Base-by-base conservation (phyloP, 2,113 vertebrate genomes). In the Xerus inauris region DNA sequence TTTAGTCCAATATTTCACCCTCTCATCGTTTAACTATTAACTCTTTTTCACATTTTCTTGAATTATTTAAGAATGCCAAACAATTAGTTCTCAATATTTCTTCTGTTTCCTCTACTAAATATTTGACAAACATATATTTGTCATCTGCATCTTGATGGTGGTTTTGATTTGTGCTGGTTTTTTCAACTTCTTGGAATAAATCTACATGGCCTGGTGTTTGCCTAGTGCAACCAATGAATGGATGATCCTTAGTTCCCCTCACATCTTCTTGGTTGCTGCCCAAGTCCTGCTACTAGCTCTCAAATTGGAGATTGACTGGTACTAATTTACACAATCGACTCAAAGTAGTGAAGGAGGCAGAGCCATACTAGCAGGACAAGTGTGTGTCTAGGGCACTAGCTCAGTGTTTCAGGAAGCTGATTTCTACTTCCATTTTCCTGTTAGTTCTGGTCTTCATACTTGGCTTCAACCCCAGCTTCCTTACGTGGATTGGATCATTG, bases 31-130 rank as follows among this genome's bases (percentile, higher is more conserved):
- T 75, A 51, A 28, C 8, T 77, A 57, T 87, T 75, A 51, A 22
- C 11, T 96, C 79, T 54, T 91, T 95, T 79, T 92, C 26, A 88
- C 30, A 81, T 85, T 88, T 75, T 71, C 40, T 82, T 82, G 62
- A 93, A 45, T 65, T 86, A 24, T 92, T 86, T 82, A 57, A 91
- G 59, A 86, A 75, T 17, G 81, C 22, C 91, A 76, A 81, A 22
- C 26, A 73, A 19, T 40, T 64, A 65, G 82, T 92, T 82, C 49
- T 49, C 69, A 94, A 77, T 5, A 80, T 28, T 89, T 76, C 49
- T 67, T 95, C 22, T 87, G 81, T 79, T 82, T 91, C n/a, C 62
- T 91, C 6, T n/a, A 47, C 73, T 95, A 71, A 81, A 49, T 91
- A 85, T 88, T 91, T 76, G 45, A 91, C 26, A 73, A 92, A 95